Evolutionary conservation across 2,797 vertebrate genomes (phyloP), one percentile per base, ranked within the genome.

Genomic region (Leptoclinus maculatus): DNA sequence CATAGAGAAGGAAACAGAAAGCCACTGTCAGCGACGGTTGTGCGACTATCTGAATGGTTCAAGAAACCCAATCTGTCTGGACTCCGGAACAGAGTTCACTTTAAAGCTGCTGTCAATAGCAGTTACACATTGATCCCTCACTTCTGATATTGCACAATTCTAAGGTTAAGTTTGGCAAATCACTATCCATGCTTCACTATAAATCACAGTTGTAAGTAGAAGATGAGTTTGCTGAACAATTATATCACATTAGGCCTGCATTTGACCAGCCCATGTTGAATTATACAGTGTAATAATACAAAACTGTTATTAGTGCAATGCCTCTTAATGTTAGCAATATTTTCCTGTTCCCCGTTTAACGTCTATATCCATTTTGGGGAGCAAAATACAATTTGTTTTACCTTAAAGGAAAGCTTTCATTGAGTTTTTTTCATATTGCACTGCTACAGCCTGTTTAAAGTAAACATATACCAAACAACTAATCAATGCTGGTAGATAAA

Each of bases 31-130:
- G 47, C 23, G 81, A 57, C 25, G 29, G 70, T 74, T 60, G 21
- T 75, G 19, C 12, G 51, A 74, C 71, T 80, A 36, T 74, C 76
- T 82, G 74, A 84, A 57, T n/a, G 21, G 27, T 62, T 74, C 71
- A 58, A 14, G 65, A 82, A 68, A 79, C 59, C 66, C 63, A 62
- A 73, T 25, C 64, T 74, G 73, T 63, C 54, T 87, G 81, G 75
- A 87, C 83, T 89, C 63, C 29, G 69, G 79, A 76, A 83, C 87
- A 76, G 49, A 88, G 87, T 79, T 89, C 81, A 81, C 62, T 67
- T 59, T 23, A 25, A 41, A 70, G 60, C 64, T 66, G 41, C 67
- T 78, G 80, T 91, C 79, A 80, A 69, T 39, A 67, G 23, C 23
- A 25, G 16, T 63, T 38, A 57, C 39, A 86, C 80, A 76, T 60